These are phyloP conservation scores for Conger conger DNA, from an alignment of 2,113 vertebrate genomes.

Conservation along the genomic window DNA sequence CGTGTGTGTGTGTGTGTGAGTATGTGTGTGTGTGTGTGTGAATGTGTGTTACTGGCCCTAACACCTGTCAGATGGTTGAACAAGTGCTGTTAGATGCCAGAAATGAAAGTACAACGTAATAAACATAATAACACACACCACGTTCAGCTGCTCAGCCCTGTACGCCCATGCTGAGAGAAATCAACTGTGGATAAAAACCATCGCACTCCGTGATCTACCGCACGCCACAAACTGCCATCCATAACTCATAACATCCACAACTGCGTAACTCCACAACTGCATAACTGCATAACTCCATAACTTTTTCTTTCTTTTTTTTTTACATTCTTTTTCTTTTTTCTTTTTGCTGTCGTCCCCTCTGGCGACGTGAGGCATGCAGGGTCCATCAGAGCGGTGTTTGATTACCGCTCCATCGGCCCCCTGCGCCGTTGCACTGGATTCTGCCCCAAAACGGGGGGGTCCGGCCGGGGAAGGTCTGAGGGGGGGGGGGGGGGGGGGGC, in stretches of 20 bases:
- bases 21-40: too few species aligned
- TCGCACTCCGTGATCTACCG: background rate
- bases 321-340: conserved; percentile 8
- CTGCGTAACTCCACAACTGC: too few species aligned
- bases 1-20: too few species aligned
- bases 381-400: background rate
- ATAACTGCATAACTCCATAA: background rate
- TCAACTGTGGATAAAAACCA: background rate
- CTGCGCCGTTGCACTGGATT: background rate
- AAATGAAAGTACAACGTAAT: background rate
- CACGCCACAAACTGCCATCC: background rate
- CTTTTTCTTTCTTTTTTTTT: conserved; percentile 19
- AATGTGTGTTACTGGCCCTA: too few species aligned
- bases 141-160: background rate
- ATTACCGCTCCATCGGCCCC: background rate
- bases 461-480: too few species aligned
- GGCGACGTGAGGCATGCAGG: background rate
- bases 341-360: background rate
- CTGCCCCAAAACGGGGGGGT: background rate
- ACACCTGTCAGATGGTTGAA: background rate
- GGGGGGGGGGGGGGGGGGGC: too few species aligned
- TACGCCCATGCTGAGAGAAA: background rate
- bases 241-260: background rate
- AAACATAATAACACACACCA: background rate
- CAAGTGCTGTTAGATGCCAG: background rate